Percentiles rank a stretch among this genome's conserved stretches.
Conservation (phyloP, 2,888 invertebrate genomes). For the Ichneumoninae sp. region DNA sequence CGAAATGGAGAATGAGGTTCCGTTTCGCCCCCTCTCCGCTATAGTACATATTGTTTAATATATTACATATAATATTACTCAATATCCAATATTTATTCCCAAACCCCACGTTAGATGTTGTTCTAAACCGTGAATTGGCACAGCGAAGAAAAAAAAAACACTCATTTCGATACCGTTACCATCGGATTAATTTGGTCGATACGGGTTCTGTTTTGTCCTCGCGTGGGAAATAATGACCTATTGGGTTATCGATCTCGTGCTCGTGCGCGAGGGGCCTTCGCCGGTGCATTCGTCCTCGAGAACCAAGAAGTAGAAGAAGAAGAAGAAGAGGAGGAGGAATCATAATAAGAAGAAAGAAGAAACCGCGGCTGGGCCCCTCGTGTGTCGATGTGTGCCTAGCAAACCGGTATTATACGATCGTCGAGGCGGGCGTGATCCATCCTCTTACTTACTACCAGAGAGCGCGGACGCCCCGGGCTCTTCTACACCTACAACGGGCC, state of each 20-base stretch:
- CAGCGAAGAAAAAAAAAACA: not conserved
- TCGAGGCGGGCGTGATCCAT: conserved; percentile 65
- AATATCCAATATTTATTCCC: too few relatives aligned
- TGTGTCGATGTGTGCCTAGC: conserved; percentile 56
- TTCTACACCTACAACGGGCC: conserved; percentile 61
- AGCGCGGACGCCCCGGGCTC: conserved; percentile 37
- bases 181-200: not conserved
- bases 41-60: too few relatives aligned
- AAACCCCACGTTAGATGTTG: not conserved
- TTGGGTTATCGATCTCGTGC: conserved; percentile 57
- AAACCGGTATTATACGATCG: conserved; percentile 72
- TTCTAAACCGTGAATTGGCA: not conserved
- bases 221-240: conserved; percentile 56
- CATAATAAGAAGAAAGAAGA: conserved; percentile 20
- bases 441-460: conserved; percentile 62
- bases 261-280: conserved; percentile 29
- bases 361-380: conserved; percentile 26
- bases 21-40: too few relatives aligned
- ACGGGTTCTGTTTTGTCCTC: conserved; percentile 17
- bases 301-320: conserved; percentile 33
- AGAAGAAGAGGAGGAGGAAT: conserved; percentile 32
- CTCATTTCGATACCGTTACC: not conserved
- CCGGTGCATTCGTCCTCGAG: conserved; percentile 59
- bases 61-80: too few relatives aligned
- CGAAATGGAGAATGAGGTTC: too few relatives aligned